Conservation (phyloP, 2,888 invertebrate species). For the Lithophane ornitopus region DNA sequence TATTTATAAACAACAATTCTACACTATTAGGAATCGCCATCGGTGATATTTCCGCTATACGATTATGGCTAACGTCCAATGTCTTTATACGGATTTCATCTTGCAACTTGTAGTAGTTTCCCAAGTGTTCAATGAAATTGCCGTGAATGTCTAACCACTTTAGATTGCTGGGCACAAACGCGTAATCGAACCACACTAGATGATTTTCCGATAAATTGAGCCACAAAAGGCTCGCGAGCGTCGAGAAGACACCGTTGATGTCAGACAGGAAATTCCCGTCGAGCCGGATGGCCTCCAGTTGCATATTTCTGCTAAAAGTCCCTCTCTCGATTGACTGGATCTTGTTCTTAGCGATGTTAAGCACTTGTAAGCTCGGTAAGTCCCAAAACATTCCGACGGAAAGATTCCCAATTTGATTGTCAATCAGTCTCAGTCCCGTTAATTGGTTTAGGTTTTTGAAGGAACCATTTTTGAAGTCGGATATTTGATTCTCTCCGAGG, state of each 20-base stretch:
- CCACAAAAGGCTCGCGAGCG: slow-evolving; percentile 96
- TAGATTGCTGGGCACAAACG: slow-evolving; percentile 96
- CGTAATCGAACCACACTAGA: slow-evolving; percentile 98
- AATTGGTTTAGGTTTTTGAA: slow-evolving; percentile 96
- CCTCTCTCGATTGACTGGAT: slow-evolving; percentile 96
- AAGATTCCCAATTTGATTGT: slow-evolving; percentile 96
- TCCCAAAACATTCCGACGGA: slow-evolving; percentile 97
- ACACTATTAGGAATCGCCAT: slow-evolving; percentile 97
- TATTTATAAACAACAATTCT: slow-evolving; percentile 96
- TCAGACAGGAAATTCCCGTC: slow-evolving; percentile 97
- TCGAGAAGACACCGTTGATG: slow-evolving; percentile 97
- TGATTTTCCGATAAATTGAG: slow-evolving; percentile 97
- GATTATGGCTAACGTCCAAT: slow-evolving; percentile 97
- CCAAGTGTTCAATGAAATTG: slow-evolving; percentile 96
- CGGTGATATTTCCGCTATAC: slow-evolving; percentile 95
- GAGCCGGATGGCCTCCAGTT: slow-evolving; percentile 96
- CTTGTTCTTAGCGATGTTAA: slow-evolving; percentile 97
- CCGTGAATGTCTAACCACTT: slow-evolving; percentile 98
- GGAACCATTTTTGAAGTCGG: slow-evolving; percentile 95
- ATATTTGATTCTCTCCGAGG: slow-evolving; percentile 97
- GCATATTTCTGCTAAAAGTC: slow-evolving; percentile 95
- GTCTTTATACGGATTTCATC: slow-evolving; percentile 95
- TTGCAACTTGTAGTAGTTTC: slow-evolving; percentile 96
- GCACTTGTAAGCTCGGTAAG: slow-evolving; percentile 95
- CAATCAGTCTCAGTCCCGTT: slow-evolving; percentile 96